These are phyloP conservation scores for Dendroctonus ponderosae DNA, from an alignment of 1,140 invertebrate species.

Conservation along the genomic window DNA sequence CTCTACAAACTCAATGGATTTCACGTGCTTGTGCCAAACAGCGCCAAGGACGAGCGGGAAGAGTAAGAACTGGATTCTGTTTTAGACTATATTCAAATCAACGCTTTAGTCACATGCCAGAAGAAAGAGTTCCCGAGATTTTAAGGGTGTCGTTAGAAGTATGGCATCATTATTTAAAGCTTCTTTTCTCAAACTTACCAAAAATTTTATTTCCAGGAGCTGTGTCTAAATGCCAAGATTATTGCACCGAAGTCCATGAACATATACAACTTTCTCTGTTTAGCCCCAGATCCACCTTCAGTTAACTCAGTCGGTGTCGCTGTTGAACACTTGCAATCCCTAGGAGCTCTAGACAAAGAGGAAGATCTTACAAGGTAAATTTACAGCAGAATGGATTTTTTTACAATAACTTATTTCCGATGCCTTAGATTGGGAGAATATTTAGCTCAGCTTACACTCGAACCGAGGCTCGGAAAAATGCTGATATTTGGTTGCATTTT, in stretches of 20 bases:
- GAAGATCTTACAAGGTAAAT: constrained; percentile 66
- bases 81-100: constrained; percentile 76
- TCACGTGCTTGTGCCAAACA: constrained; percentile 76
- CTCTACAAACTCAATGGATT: constrained; percentile 72
- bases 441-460: constrained; percentile 84
- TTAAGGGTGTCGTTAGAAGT: constrained; percentile 64
- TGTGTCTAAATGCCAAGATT: constrained; percentile 86
- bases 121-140: constrained; percentile 73
- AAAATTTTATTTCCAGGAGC: constrained; percentile 60
- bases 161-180: constrained; percentile 2
- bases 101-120: constrained; percentile 65
- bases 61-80: constrained; percentile 76
- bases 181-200: background rate
- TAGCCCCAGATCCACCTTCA: constrained; percentile 83
- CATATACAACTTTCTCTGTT: constrained; percentile 78
- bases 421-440: constrained; percentile 58
- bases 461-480: constrained; percentile 90
- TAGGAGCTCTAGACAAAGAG: constrained; percentile 74
- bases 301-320: constrained; percentile 73
- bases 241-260: constrained; percentile 73
- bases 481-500: constrained; percentile 86
- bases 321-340: constrained; percentile 64
- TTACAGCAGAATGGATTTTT: background rate
- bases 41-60: constrained; percentile 78
- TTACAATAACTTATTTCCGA: background rate